A percentile compares a stretch with the other conserved stretches of the same genome.
These are phyloP conservation scores for Potorous gilbertii DNA, from an alignment of 2,797 vertebrate genomes.

Conservation along the genomic window DNA sequence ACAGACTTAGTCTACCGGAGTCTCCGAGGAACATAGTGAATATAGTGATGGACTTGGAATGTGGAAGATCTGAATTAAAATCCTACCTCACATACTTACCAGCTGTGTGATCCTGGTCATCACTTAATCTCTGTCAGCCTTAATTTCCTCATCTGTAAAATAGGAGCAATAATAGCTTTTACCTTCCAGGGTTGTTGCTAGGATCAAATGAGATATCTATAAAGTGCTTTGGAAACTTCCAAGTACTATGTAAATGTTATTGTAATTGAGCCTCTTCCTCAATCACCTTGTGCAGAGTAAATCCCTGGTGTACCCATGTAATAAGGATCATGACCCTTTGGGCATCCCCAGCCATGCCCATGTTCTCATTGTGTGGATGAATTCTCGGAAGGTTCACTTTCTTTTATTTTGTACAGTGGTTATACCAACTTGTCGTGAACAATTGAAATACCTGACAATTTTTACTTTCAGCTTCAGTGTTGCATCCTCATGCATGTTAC, in stretches of 20 bases:
- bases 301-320: background rate
- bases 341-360: background rate
- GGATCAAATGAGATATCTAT: background rate
- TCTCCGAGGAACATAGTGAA: background rate
- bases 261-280: background rate
- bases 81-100: background rate
- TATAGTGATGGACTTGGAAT: background rate
- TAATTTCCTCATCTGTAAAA: background rate
- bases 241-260: background rate
- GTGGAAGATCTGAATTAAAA: background rate
- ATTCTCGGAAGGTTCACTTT: slow-evolving; percentile 84
- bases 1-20: too few relatives aligned
- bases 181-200: background rate
- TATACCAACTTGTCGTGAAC: slow-evolving; percentile 98
- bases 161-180: background rate
- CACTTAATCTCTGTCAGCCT: background rate
- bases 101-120: background rate
- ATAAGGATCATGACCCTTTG: background rate
- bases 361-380: slow-evolving; percentile 82
- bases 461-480: slow-evolving; percentile 84
- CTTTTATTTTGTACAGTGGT: slow-evolving; percentile 85
- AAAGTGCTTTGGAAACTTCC: background rate
- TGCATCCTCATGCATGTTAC: background rate
- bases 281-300: background rate
- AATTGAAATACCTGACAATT: slow-evolving; percentile 94